A percentile compares a stretch with the other conserved stretches of the same genome.
Evolutionary conservation across 2,888 invertebrate genomes (phyloP).

Genomic region (Parnassius mnemosyne): DNA sequence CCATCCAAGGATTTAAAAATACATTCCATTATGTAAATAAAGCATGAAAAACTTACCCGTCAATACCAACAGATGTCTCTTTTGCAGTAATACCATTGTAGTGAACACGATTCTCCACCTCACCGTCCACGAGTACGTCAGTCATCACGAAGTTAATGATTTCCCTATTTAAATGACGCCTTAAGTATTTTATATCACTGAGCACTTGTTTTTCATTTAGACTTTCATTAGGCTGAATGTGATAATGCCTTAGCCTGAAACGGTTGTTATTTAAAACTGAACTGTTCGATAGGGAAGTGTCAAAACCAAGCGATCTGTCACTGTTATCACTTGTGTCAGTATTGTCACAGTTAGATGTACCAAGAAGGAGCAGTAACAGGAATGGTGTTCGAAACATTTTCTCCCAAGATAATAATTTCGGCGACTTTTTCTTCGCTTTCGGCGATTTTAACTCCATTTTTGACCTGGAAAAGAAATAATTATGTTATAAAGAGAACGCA

Average conservation of each 20-base stretch:
- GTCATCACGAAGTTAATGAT: conserved; percentile 83
- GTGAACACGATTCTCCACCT: conserved; percentile 83
- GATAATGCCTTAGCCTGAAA: conserved; percentile 41
- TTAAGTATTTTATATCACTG: conserved; percentile 66
- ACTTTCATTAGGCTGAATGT: conserved; percentile 41
- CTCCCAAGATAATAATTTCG: conserved; percentile 58
- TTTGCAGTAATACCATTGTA: conserved; percentile 83
- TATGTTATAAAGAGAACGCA: neutral
- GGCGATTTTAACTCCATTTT: conserved; percentile 71
- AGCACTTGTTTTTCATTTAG: conserved; percentile 44
- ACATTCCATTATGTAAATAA: no score
- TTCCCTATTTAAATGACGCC: conserved; percentile 64
- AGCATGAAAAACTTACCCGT: conserved; percentile 67
- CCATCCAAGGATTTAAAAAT: no score
- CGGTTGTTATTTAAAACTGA: conserved; percentile 6
- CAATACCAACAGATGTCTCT: conserved; percentile 81
- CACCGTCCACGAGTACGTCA: conserved; percentile 85
- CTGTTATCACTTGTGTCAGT: conserved; percentile 42
- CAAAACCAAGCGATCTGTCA: conserved; percentile 24
- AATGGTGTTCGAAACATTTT: conserved; percentile 60
- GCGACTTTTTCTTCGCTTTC: conserved; percentile 69
- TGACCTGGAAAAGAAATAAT: conserved; percentile 45
- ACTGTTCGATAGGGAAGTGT: conserved; percentile 11
- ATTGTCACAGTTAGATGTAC: conserved; percentile 65
- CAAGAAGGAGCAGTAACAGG: conserved; percentile 61